phyloP scores from a whole-genome alignment of 2,797 vertebrate species.

The Pseudochromis fuscus region DNA sequence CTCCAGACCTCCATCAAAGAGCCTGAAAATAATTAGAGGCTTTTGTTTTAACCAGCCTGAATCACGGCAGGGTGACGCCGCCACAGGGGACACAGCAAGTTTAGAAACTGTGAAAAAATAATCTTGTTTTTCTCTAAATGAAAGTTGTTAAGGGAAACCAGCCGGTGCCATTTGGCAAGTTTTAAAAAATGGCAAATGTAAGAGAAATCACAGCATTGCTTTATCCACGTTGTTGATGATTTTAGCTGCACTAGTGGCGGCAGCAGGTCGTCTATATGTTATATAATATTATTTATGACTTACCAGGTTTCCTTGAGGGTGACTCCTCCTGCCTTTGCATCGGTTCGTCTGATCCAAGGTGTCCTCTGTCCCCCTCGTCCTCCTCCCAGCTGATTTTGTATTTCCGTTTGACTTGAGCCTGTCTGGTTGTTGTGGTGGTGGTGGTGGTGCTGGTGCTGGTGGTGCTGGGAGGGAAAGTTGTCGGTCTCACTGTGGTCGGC shows the following conservation, averaged over 20 bases:
- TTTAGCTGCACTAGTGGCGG: background rate
- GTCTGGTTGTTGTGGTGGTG: conserved; percentile 33
- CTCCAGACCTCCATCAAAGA: conserved; percentile 44
- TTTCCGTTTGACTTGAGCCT: conserved; percentile 59
- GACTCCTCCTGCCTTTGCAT: conserved; percentile 67
- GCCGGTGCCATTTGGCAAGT: background rate
- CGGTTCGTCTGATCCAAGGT: conserved; percentile 34
- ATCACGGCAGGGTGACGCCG: conserved; percentile 30
- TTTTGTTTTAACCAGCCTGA: conserved; percentile 51
- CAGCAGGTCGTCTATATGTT: background rate
- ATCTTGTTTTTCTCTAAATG: background rate
- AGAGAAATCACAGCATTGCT: background rate
- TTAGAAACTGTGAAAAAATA: conserved; percentile 3
- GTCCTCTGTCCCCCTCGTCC: conserved; percentile 42
- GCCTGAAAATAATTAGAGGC: conserved; percentile 60
- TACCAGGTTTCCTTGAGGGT: conserved; percentile 69
- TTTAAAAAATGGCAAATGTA: no score
- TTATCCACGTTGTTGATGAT: background rate
- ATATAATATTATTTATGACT: background rate
- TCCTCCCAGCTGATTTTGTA: conserved; percentile 81
- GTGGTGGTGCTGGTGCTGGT: conserved; percentile 37
- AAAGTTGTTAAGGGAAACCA: background rate
- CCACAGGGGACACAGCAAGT: conserved; percentile 14
- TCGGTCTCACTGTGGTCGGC: conserved; percentile 43
- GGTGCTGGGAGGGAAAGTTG: conserved; percentile 20